These are phyloP conservation scores for Bubo scandiacus DNA, from an alignment of 2,113 vertebrate genomes.

Conservation along the genomic window DNA sequence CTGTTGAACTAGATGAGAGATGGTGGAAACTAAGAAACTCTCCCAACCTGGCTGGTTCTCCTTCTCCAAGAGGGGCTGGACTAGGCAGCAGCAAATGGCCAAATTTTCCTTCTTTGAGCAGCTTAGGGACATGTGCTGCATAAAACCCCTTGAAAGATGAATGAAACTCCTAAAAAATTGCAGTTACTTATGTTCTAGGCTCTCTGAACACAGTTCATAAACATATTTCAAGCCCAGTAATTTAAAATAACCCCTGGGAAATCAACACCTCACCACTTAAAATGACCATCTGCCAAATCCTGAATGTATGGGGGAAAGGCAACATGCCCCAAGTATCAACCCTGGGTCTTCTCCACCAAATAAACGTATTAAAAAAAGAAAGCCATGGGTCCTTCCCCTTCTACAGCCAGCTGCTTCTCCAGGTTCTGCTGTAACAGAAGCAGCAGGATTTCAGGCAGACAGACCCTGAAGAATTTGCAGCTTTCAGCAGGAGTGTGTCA, in stretches of 20 bases:
- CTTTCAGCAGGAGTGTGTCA: neutral
- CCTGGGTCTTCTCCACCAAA: neutral
- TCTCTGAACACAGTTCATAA: neutral
- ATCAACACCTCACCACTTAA: neutral
- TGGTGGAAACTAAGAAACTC: neutral
- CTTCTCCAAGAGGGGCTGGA: neutral
- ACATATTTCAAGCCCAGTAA: neutral
- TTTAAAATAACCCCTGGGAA: neutral
- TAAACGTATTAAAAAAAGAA: neutral
- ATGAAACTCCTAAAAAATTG: neutral
- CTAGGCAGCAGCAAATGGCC: neutral
- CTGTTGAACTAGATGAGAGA: neutral
- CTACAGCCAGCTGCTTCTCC: neutral
- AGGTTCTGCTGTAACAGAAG: neutral
- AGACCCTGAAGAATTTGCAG: neutral
- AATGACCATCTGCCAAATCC: neutral
- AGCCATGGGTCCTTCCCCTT: neutral
- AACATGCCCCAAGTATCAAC: neutral
- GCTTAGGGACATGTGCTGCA: neutral
- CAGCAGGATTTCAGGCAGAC: neutral
- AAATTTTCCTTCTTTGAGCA: neutral
- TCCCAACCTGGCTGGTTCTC: neutral
- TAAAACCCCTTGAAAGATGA: neutral
- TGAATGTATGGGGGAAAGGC: neutral
- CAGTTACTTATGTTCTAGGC: neutral